These are phyloP conservation scores for Cacajao melanocephalus DNA, from an alignment of 2,797 vertebrate genomes.

Conservation along the genomic window DNA sequence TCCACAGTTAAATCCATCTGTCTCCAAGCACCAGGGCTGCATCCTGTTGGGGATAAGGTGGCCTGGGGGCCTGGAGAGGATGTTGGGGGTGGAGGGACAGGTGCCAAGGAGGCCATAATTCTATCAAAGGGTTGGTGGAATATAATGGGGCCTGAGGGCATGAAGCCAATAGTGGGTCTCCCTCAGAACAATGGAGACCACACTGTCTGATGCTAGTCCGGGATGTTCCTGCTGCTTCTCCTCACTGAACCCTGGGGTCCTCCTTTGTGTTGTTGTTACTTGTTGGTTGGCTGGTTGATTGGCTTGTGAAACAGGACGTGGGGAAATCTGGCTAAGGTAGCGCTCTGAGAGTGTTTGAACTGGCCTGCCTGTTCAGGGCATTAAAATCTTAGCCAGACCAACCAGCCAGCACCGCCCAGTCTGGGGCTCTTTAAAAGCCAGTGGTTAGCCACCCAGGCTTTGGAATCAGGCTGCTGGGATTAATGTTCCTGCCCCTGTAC, in stretches of 20 bases:
- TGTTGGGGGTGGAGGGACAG: not conserved
- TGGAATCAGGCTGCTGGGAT: not conserved
- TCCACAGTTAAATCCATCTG: not conserved
- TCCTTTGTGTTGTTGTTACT: not conserved
- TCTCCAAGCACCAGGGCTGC: not conserved
- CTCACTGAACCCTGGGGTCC: not conserved
- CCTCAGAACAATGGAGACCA: not conserved
- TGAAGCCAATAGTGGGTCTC: not conserved
- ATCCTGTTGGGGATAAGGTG: conserved; percentile 46
- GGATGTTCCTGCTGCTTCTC: not conserved
- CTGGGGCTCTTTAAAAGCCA: not conserved
- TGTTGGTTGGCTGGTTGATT: not conserved
- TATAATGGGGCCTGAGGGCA: conserved; percentile 23
- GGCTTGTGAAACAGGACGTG: not conserved
- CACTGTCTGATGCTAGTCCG: not conserved
- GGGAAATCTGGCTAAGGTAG: not conserved
- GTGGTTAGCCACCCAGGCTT: not conserved
- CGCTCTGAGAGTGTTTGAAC: not conserved
- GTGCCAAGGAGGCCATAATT: conserved; percentile 58
- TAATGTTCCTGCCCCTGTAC: not conserved
- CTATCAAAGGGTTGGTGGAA: conserved; percentile 52
- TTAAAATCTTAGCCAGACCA: not conserved
- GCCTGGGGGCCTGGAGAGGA: conserved; percentile 10
- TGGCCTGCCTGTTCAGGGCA: not conserved
- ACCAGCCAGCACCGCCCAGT: no score